phyloP scores from a whole-genome alignment of 2,888 invertebrate genomes.

The Enoplolaimus lenunculus region DNA sequence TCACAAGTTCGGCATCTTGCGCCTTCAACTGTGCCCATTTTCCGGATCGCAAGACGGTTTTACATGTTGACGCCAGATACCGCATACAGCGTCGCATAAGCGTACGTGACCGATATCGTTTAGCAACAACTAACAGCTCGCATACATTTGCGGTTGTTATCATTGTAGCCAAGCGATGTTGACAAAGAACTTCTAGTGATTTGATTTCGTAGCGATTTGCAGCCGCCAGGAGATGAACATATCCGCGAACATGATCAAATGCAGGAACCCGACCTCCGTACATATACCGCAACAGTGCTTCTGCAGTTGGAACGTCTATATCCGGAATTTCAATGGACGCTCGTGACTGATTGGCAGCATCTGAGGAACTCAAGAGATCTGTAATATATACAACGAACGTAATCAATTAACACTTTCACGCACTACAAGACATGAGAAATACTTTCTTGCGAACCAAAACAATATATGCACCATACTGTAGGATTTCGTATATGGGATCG shows the following conservation, averaged over 20 bases:
- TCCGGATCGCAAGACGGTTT: not conserved
- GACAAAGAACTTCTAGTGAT: constrained; percentile 4
- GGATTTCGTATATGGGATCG: too few species aligned
- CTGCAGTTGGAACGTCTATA: constrained; percentile 5
- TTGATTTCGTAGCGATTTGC: constrained; percentile 13
- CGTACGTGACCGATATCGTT: not conserved
- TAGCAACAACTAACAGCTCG: constrained; percentile 12
- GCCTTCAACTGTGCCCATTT: constrained; percentile 12
- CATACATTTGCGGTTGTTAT: constrained; percentile 10
- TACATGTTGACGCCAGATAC: not conserved
- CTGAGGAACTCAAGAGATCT: not conserved
- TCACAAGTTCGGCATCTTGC: constrained; percentile 14
- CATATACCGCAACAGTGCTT: constrained; percentile 12
- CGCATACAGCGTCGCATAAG: constrained; percentile 13
- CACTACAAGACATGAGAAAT: too few species aligned
- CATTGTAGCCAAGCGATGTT: constrained; percentile 4
- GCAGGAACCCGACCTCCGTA: constrained; percentile 12
- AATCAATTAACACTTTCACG: too few species aligned
- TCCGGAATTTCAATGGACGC: not conserved
- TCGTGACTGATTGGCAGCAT: not conserved
- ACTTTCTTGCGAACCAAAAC: too few species aligned
- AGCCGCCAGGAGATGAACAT: not conserved
- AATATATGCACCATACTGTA: too few species aligned
- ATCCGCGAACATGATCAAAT: constrained; percentile 1
- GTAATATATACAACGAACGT: too few species aligned